A percentile compares a stretch with the other conserved stretches of the same genome.
phyloP scores from a whole-genome alignment of 2,113 vertebrate species.

The Menidia beryllina region DNA sequence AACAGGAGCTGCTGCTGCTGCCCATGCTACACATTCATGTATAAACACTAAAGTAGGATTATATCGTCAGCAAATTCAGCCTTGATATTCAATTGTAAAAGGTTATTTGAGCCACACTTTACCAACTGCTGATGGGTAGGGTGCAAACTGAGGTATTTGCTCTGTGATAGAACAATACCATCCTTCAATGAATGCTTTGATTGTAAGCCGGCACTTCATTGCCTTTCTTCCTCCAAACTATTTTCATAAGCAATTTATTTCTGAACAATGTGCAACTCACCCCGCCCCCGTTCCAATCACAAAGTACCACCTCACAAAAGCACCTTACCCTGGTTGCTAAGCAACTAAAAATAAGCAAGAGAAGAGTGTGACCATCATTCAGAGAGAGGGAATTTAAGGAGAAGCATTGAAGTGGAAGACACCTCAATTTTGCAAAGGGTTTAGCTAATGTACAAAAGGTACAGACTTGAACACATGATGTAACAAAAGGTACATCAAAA shows the following conservation, averaged over 20 bases:
- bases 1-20: neutral
- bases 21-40: neutral
- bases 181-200: slow-evolving; percentile 4
- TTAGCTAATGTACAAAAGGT: neutral
- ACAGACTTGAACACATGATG: neutral
- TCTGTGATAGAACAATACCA: slow-evolving; percentile 16
- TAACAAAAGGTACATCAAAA: neutral
- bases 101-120: neutral
- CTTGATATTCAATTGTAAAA: neutral
- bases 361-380: slow-evolving; percentile 58
- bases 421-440: neutral
- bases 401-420: neutral
- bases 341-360: slow-evolving; percentile 77
- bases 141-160: slow-evolving; percentile 11
- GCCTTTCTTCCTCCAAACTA: slow-evolving; percentile 2
- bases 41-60: neutral
- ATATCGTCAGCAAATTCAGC: neutral
- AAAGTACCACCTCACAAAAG: slow-evolving; percentile 63
- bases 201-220: slow-evolving; percentile 21
- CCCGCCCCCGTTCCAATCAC: slow-evolving; percentile 41
- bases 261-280: slow-evolving; percentile 54
- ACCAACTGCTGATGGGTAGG: neutral
- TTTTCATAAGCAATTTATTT: slow-evolving; percentile 47
- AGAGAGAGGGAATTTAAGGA: slow-evolving; percentile 21
- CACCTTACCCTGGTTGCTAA: slow-evolving; percentile 74